Evolutionary conservation across 2,113 vertebrate species (phyloP), one percentile per base, ranked within the genome.

Genomic region (Elaphurus davidianus): DNA sequence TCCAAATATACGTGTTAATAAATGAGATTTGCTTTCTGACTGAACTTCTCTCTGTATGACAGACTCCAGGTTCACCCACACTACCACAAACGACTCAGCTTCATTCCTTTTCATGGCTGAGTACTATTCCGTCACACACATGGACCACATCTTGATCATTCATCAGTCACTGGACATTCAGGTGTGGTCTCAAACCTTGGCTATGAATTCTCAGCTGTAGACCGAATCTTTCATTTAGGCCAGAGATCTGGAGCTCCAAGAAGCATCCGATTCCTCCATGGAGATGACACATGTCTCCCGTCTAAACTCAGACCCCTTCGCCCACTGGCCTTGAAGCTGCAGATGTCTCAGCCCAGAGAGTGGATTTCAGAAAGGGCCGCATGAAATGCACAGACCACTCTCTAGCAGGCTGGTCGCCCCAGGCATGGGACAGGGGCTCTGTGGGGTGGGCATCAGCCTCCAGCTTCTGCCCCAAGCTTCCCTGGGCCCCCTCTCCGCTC

Each of bases 401-500:
- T 15, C 19, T 1, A 4, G 28, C 52, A 28, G 76, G 47, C 55
- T 21, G 7, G 12, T 5, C 1, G 30, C 27, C 21, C 27, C 11
- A 1, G 52, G 12, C 36, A 3, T 0, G 1, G 25, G 23, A 36
- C 0, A 5, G 23, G 54, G 45, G 36, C 14, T 43, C 30, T 0
- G 5, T 13, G 10, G 10, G 21, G 11, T 1, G 30, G 19, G 12
- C 6, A 1, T 40, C 3, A 8, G 33, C 33, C 52, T 8, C 40
- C 64, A 55, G 59, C 28, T 4, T 16, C 9, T 19, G n/a, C 55
- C 57, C 4, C 19, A 15, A 17, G 21, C 50, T 50, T 27, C 25
- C 16, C 7, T 2, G 60, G 33, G 23, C 45, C 19, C 54, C 25
- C 0, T 50, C 40, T 76, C 40, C 12, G 6, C 40, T 27, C 74